phyloP scores from a whole-genome alignment of 2,797 vertebrate genomes.

The Halcyon chelicuti region DNA sequence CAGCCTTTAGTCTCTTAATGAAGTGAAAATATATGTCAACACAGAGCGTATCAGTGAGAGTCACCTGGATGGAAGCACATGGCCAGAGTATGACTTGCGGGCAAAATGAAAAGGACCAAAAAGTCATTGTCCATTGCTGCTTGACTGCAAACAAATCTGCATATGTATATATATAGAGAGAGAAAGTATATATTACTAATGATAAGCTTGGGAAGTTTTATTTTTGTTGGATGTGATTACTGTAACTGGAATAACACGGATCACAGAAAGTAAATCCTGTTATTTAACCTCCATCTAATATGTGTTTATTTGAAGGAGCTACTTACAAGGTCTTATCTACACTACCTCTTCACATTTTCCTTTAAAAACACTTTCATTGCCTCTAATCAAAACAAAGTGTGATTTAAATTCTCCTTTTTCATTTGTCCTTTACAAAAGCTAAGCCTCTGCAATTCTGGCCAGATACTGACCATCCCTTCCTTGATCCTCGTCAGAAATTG shows the following conservation, averaged over 20 bases:
- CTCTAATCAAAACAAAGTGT: not conserved
- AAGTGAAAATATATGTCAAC: not conserved
- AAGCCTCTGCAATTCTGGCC: not conserved
- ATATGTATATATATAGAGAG: not conserved
- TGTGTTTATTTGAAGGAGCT: not conserved
- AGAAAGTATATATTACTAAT: not conserved
- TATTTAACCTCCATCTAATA: not conserved
- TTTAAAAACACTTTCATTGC: not conserved
- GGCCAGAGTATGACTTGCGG: not conserved
- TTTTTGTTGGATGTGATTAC: not conserved
- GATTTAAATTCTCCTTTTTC: not conserved
- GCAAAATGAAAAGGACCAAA: not conserved
- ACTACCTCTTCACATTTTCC: not conserved
- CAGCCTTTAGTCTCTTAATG: not conserved
- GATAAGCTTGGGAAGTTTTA: not conserved
- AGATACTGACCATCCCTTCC: not conserved
- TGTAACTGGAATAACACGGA: not conserved
- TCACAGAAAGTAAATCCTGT: not conserved
- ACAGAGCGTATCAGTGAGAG: too few species aligned
- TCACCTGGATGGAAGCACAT: not conserved
- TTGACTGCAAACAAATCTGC: not conserved
- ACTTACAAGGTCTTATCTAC: not conserved
- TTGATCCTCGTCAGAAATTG: not conserved
- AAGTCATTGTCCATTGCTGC: not conserved
- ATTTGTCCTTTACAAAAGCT: not conserved